phyloP scores from a whole-genome alignment of 1,140 invertebrate genomes.

The Bombus sibiricus region DNA sequence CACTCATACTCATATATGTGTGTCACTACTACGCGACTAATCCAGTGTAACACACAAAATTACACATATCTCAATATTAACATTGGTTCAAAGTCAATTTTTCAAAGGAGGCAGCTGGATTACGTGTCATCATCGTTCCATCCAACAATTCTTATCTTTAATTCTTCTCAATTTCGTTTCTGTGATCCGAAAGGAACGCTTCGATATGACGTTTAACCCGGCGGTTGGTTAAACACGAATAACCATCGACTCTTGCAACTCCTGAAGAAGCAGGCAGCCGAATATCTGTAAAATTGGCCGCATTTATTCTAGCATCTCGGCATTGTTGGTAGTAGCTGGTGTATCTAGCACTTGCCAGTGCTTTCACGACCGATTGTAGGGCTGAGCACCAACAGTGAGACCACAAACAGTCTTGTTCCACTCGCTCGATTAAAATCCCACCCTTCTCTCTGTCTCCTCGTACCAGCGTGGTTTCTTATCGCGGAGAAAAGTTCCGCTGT shows the following conservation, averaged over 20 bases:
- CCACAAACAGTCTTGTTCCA: not conserved
- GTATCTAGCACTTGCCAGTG: conserved; percentile 23
- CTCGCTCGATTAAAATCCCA: not conserved
- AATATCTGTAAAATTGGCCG: conserved; percentile 32
- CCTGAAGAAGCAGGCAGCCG: not conserved
- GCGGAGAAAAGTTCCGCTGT: not conserved
- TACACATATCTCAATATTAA: too few species aligned
- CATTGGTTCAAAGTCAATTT: too few species aligned
- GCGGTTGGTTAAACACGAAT: not conserved
- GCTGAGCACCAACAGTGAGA: not conserved
- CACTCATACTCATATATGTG: too few species aligned
- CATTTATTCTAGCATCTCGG: conserved; percentile 51
- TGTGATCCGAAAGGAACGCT: not conserved
- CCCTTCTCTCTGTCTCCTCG: not conserved
- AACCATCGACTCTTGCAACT: not conserved
- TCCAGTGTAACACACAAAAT: too few species aligned
- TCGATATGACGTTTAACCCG: not conserved
- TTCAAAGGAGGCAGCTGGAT: not conserved
- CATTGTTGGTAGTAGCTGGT: conserved; percentile 38
- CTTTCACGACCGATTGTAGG: conserved; percentile 42
- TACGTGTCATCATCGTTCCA: not conserved
- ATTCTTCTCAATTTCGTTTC: not conserved
- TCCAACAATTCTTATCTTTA: not conserved
- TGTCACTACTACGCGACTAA: too few species aligned
- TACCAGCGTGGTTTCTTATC: not conserved